Conservation (phyloP, 2,797 vertebrate genomes). For the Enteromius viviparus region DNA sequence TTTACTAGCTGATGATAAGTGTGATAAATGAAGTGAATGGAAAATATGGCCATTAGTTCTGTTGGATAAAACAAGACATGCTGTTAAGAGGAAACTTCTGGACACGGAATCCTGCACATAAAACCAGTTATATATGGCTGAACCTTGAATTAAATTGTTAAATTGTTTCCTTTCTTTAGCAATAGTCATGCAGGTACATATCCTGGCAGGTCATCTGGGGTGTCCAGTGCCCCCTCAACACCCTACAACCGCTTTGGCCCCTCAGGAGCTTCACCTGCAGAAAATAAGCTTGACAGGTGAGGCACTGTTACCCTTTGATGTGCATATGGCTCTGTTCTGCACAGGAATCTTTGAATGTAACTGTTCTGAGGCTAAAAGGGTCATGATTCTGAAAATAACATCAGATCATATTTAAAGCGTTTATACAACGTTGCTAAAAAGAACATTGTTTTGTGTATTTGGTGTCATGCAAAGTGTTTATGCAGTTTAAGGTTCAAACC, state of each 20-base stretch:
- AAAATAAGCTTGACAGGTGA: slow-evolving; percentile 85
- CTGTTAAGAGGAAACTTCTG: slow-evolving; percentile 12
- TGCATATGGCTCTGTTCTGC: slow-evolving; percentile 20
- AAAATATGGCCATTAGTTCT: slow-evolving; percentile 3
- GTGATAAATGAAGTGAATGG: slow-evolving; percentile 31
- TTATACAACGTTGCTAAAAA: too few relatives aligned
- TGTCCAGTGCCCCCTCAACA: slow-evolving; percentile 71
- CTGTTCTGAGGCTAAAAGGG: background rate
- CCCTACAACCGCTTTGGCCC: slow-evolving; percentile 71
- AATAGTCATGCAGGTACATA: slow-evolving; percentile 78
- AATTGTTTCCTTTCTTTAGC: slow-evolving; percentile 48
- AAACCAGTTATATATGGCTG: background rate
- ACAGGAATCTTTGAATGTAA: background rate
- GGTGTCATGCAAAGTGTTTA: too few relatives aligned
- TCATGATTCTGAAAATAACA: background rate
- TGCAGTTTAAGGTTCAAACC: too few relatives aligned
- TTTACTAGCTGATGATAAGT: slow-evolving; percentile 4
- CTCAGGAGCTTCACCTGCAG: slow-evolving; percentile 73
- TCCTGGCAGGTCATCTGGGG: slow-evolving; percentile 71
- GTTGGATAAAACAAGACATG: slow-evolving; percentile 1
- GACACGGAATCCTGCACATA: background rate
- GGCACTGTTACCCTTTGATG: slow-evolving; percentile 47
- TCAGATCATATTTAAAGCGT: background rate
- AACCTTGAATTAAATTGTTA: slow-evolving; percentile 24
- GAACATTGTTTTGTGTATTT: too few relatives aligned